Base-by-base conservation (phyloP, 1,140 invertebrate genomes). In the Drosophila grimshawi region DNA sequence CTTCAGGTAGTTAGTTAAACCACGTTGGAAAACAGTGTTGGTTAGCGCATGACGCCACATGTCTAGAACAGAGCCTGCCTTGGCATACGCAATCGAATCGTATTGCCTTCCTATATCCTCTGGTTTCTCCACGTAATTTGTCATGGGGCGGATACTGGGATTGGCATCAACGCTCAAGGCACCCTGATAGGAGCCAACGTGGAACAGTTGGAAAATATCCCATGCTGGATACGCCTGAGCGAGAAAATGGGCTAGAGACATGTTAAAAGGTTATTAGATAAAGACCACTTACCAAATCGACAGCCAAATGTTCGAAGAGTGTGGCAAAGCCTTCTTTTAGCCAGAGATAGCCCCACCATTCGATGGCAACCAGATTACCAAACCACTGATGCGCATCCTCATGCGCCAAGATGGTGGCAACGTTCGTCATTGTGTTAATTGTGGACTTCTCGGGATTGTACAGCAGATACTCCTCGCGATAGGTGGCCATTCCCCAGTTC, bases 41-140 rank as follows among this genome's bases (percentile, higher is more conserved):
- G 97, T 96, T 0, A 99, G 93, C 75, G 98, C 98, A 91, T 97
- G 95, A 73, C 97, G 95, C 96, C 98, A 98, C 98, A 99, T 99
- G 52, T 98, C 94, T 33, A 99, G 95, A 19, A 99, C 94, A 7
- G 93, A 94, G 53, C 93, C 94, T 60, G 94, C 94, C 95, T 86
- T 78, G 78, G 94, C 94, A 86, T 98, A 98, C 1, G 96, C 95
- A 19, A 98, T 97, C 3, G 93, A 94, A 89, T 98, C 97, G 89
- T 98, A 98, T 4, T 97, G 95, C 35, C 94, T 93, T 3, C 94
- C 92, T 61, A 98, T 96, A 91, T 97, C 95, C 1, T 93, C 93
- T 2, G 96, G 96, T 57, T 95, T 94, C 53, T 94, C 92, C 2
- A 97, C 96, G 2, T 94, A 94, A 37, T 95, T 93, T n/a, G 95